These are phyloP conservation scores for Enteromius paludinosus DNA, from an alignment of 2,797 vertebrate species.

Conservation along the genomic window DNA sequence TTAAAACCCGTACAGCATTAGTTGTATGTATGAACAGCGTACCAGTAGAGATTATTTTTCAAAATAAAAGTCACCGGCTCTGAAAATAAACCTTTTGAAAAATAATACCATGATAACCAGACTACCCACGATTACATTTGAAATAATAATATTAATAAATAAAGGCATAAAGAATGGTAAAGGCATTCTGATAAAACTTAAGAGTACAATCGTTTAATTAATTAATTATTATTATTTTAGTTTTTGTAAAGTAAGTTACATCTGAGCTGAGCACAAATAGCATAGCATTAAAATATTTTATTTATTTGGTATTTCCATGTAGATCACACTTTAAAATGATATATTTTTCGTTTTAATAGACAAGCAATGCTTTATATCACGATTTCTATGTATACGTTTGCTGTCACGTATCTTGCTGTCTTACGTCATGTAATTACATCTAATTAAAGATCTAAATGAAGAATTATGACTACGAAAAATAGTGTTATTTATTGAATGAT, in stretches of 20 bases:
- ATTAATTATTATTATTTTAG: no score
- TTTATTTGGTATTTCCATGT: not conserved
- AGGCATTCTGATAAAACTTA: not conserved
- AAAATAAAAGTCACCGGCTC: constrained; percentile 41
- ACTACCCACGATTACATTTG: not conserved
- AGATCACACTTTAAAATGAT: not conserved
- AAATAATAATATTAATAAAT: not conserved
- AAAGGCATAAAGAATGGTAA: no score
- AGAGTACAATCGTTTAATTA: no score
- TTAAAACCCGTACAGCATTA: not conserved
- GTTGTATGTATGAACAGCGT: not conserved
- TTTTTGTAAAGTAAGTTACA: not conserved
- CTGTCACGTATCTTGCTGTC: not conserved
- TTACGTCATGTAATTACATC: not conserved
- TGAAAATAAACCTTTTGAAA: not conserved
- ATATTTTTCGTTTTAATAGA: not conserved
- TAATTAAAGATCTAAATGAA: not conserved
- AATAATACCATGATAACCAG: not conserved
- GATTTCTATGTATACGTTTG: not conserved
- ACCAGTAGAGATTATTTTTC: not conserved
- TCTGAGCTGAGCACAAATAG: not conserved
- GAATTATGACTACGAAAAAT: not conserved
- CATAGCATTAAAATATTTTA: not conserved
- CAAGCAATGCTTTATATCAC: not conserved
- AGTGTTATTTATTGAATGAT: not conserved